A percentile compares a stretch with the other conserved stretches of the same genome.
These are phyloP conservation scores for Potorous gilbertii DNA, from an alignment of 2,797 vertebrate species.

Conservation along the genomic window DNA sequence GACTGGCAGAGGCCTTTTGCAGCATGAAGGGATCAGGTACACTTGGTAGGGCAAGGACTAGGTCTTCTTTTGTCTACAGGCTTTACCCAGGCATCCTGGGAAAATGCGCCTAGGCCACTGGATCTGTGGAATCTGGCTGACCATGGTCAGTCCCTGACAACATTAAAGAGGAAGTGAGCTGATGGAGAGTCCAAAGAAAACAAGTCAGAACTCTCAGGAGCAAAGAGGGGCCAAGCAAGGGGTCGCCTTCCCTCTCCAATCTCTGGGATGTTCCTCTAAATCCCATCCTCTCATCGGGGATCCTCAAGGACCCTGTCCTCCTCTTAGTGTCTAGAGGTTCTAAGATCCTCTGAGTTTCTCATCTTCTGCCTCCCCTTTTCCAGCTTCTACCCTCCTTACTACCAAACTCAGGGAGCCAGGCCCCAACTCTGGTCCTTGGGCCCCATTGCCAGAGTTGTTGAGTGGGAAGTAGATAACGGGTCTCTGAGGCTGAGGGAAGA, in stretches of 20 bases:
- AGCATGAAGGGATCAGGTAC: neutral
- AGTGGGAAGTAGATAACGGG: neutral
- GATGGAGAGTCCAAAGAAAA: neutral
- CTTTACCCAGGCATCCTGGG: too few relatives aligned
- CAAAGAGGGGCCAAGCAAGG: neutral
- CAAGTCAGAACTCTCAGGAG: neutral
- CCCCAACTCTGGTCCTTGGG: neutral
- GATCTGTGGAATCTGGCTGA: too few relatives aligned
- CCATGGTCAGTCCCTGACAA: neutral
- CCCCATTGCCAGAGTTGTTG: neutral
- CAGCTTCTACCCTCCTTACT: neutral
- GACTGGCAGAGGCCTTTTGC: neutral
- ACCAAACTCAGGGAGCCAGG: neutral
- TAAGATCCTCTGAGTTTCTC: neutral
- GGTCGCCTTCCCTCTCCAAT: neutral
- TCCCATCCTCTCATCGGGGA: neutral
- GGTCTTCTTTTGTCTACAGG: neutral
- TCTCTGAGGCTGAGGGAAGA: neutral
- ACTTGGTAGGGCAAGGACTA: too few relatives aligned
- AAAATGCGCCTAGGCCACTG: too few relatives aligned
- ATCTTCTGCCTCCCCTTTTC: neutral
- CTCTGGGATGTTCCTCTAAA: neutral
- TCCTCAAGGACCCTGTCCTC: neutral
- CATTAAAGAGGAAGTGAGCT: neutral
- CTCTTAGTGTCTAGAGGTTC: neutral